Evolutionary conservation across 2,797 vertebrate genomes (phyloP).

Genomic region (Sebastes miniatus): DNA sequence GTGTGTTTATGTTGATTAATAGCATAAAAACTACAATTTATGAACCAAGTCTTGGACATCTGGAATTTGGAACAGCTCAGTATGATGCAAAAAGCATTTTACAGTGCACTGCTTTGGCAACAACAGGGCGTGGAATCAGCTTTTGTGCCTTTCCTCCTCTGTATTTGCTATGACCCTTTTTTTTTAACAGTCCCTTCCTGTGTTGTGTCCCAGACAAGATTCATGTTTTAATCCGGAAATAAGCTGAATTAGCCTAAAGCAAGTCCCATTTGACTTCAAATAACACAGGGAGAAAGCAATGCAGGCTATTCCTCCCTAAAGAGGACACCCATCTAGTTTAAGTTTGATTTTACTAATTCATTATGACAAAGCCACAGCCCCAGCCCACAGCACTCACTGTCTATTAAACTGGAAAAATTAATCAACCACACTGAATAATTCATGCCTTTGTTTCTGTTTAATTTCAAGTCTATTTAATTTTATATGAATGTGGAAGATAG

Average conservation of each 20-base stretch:
- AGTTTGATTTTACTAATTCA: slow-evolving; percentile 51
- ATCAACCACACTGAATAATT: slow-evolving; percentile 42
- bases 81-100: slow-evolving; percentile 24
- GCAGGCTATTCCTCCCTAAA: slow-evolving; percentile 25
- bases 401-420: slow-evolving; percentile 28
- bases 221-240: slow-evolving; percentile 48
- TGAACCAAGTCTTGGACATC: background rate
- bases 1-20: background rate
- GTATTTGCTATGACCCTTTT: slow-evolving; percentile 2
- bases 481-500: slow-evolving; percentile 22
- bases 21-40: background rate
- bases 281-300: slow-evolving; percentile 23
- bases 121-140: slow-evolving; percentile 28
- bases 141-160: slow-evolving; percentile 14
- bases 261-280: slow-evolving; percentile 45
- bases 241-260: slow-evolving; percentile 34
- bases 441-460: slow-evolving; percentile 34
- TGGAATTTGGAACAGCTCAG: background rate
- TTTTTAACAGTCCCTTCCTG: slow-evolving; percentile 27
- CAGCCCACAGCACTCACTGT: slow-evolving; percentile 26
- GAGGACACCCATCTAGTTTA: slow-evolving; percentile 49
- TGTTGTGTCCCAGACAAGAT: slow-evolving; percentile 36
- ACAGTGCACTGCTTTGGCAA: slow-evolving; percentile 9
- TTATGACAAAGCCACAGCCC: slow-evolving; percentile 30
- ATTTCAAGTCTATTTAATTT: slow-evolving; percentile 35